Base-by-base conservation (phyloP, 2,113 vertebrate species). In the Perca fluviatilis region DNA sequence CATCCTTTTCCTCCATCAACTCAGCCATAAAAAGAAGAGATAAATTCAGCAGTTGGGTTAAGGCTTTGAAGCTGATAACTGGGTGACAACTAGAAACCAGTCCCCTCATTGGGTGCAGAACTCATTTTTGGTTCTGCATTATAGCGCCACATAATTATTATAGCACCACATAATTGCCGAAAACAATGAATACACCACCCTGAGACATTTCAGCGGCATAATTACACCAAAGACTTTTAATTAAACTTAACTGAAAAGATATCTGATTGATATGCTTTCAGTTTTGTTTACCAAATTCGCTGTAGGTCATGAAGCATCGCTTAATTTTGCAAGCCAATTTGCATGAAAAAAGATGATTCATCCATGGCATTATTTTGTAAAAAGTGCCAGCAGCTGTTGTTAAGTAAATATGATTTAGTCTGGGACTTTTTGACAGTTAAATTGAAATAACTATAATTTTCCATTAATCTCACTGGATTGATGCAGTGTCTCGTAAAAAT, bases 201-300 rank as follows among this genome's bases (percentile, higher is more conserved):
- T 67, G 70, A 87, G 74, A 90, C 83, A 80, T 80, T 27, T 27
- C 40, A 47, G 72, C 25, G 30, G 49, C 82, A 87, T 82, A 84
- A 86, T 91, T 89, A 82, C 51, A 79, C 73, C 61, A 65, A 40
- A 18, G 9, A 10, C 36, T 82, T 86, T 87, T 78, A 88, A 91
- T 91, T 90, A 53, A 88, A 89, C 54, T 63, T 84, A 80, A 89
- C 75, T 79, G 64, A 87, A 83, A 86, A 84, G 51, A 83, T 64
- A 89, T 89, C 85, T 86, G 74, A 85, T 78, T 89, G 25, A 83
- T 83, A 57, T 47, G 57, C 81, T 89, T 64, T 85, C 53, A 57
- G 78, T 83, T 86, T 76, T 86, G 82, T 89, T 84, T 88, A 23
- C 68, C 67, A 80, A 63, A 84, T 83, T 82, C 68, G 85, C 89